Evolutionary conservation across 2,888 invertebrate species (phyloP), one percentile per base, ranked within the genome.

Genomic region (Torymus aiolomorphi): DNA sequence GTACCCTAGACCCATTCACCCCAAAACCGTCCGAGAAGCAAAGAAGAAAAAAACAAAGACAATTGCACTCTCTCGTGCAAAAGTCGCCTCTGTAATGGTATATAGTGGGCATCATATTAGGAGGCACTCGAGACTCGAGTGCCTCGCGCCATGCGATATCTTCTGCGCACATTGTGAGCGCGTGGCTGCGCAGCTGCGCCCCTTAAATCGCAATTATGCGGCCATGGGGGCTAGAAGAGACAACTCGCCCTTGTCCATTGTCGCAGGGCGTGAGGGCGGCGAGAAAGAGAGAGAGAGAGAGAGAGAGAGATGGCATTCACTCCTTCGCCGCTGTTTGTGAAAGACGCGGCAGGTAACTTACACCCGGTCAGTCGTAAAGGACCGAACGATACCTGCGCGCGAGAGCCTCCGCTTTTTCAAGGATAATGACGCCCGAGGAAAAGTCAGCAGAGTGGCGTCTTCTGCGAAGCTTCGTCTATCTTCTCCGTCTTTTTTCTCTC

Each of bases 121-220:
- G 31, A 31, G 31, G 20, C 62, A 42, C 31, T 62, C 62, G 62
- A 62, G 31, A 31, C 31, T 66, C 18, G 66, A 52, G n/a, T 11
- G n/a, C 16, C 42, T 42, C 63, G 11, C 31, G n/a, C 1, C 42
- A 10, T n/a, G 65, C 18, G 65, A 18, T 18, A 42, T 2, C 5
- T 2, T 8, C n/a, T 10, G 5, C n/a, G 12, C 18, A 56, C 18
- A 56, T 31, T 11, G 14, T n/a, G 8, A 31, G 18, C 11, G 59
- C 12, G 52, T 20, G 24, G 12, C 18, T 42, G 42, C n/a, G 52
- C 67, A 83, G 83, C 84, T 70, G 63, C 70, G 83, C 67, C 87
- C 86, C 86, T 88, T 88, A 88, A 88, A 88, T 87, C 84, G 88
- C 88, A 88, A 88, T 88, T 88, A 88, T 88, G 84, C 85, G 86